Conservation (phyloP, 2,797 vertebrate genomes). For the Pelochelys cantorii region DNA sequence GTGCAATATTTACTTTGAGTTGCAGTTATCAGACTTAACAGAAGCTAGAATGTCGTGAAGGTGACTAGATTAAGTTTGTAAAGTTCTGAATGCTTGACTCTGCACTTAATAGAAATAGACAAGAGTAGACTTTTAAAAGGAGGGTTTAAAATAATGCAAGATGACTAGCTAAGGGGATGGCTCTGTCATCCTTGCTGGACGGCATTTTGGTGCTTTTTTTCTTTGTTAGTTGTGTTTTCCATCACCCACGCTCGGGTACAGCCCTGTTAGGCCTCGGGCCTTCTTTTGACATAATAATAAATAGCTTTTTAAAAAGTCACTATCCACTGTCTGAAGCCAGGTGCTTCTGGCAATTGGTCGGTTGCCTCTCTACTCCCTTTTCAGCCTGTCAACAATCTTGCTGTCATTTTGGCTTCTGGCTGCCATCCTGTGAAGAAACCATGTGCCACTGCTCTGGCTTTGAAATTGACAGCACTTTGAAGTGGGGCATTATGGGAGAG, state of each 20-base stretch:
- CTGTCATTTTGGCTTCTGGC: background rate
- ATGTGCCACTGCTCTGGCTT: background rate
- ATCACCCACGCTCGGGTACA: rapidly evolving
- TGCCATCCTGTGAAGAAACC: background rate
- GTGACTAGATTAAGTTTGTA: background rate
- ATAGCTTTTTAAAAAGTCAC: too few relatives aligned
- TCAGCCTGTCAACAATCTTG: background rate
- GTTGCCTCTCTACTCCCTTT: background rate
- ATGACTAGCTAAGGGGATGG: rapidly evolving
- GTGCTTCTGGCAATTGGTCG: background rate
- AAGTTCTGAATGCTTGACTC: background rate
- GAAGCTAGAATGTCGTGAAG: background rate
- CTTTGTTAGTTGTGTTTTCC: rapidly evolving
- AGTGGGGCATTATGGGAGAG: background rate
- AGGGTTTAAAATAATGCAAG: background rate
- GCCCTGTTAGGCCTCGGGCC: background rate
- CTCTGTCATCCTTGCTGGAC: background rate
- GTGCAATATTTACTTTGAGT: background rate
- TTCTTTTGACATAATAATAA: background rate
- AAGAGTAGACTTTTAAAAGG: background rate
- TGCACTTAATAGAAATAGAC: background rate
- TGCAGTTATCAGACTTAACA: background rate
- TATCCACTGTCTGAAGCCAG: background rate
- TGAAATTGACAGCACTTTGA: background rate
- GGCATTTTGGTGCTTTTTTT: background rate